Evolutionary conservation across 2,888 invertebrate genomes (phyloP), one percentile per base, ranked within the genome.

Genomic region (Agriotes lineatus): DNA sequence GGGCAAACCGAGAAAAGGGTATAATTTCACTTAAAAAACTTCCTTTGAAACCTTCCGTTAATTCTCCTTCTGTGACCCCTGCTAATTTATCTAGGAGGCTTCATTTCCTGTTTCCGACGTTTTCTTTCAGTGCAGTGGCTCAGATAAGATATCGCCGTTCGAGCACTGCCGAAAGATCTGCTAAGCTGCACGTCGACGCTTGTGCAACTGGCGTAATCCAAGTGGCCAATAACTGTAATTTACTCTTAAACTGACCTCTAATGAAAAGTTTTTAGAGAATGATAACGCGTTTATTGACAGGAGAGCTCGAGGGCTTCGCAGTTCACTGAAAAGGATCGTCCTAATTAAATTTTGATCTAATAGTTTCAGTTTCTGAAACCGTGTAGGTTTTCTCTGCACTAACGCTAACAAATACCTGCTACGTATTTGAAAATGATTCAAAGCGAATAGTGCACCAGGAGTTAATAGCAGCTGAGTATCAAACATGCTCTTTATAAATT

Each of bases 101-200:
- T 69, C 69, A 69, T 69, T 69, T 69, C 69, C 65, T 69, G 69
- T 65, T 69, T 69, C 69, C 69, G 65, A 63, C 65, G 65, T 69
- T 69, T 69, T 69, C 69, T 69, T 69, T 65, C 50, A 57, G 60
- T 61, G 63, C 65, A 69, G 69, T 60, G 45, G 60, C 48, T 65
- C 69, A 69, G 65, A 63, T 68, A 68, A 64, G 64, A 64, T 63
- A 68, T 63, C 64, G 35, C 44, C 65, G 50, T 65, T 45, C 61
- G 37, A 54, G 50, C 62, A 61, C 60, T 19, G 42, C 12, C 30
- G 33, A 10, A 35, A 35, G 57, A 50, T 67, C 57, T 48, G 37
- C 50, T 61, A 56, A 58, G 52, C 20, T 58, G 67, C 42, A 48
- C 56, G 20, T 61, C 59, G 30, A 59, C 64, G 50, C 59, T 65